Evolutionary conservation across 2,113 vertebrate species (phyloP).

Genomic region (Stegostoma tigrinum): DNA sequence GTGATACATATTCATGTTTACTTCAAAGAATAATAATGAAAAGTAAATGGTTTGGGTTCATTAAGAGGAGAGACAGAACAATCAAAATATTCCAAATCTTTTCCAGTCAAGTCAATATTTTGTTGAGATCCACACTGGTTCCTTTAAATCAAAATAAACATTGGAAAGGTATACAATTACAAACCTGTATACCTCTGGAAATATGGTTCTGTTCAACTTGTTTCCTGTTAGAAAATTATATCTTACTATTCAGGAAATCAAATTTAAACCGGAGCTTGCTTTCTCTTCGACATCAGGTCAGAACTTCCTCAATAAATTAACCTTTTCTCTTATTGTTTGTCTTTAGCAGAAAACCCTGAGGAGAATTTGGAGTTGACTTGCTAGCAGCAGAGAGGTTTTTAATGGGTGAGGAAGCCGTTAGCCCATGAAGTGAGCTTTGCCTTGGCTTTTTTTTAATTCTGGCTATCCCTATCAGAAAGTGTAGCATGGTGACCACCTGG

Average conservation of each 20-base stretch:
- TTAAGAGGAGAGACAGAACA: neutral
- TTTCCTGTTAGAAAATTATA: neutral
- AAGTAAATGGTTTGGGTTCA: too few relatives aligned
- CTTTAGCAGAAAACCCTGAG: neutral
- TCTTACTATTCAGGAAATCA: neutral
- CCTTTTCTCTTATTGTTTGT: neutral
- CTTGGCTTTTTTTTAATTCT: too few relatives aligned
- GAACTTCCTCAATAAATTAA: too few relatives aligned
- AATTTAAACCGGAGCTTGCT: neutral
- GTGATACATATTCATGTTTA: neutral
- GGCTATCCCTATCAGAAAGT: neutral
- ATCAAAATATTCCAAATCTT: neutral
- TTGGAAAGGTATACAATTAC: neutral
- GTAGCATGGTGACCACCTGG: neutral
- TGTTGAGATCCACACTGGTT: neutral
- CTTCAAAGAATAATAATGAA: slow-evolving; percentile 3
- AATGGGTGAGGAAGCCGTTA: too few relatives aligned
- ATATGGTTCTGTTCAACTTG: neutral
- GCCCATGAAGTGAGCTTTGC: too few relatives aligned
- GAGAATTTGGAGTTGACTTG: too few relatives aligned
- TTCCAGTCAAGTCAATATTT: neutral
- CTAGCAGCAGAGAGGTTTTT: too few relatives aligned
- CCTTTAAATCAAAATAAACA: neutral
- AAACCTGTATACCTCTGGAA: neutral
- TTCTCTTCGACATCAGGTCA: neutral